Conservation (phyloP, 2,888 invertebrate species). For the Eupithecia inturbata region DNA sequence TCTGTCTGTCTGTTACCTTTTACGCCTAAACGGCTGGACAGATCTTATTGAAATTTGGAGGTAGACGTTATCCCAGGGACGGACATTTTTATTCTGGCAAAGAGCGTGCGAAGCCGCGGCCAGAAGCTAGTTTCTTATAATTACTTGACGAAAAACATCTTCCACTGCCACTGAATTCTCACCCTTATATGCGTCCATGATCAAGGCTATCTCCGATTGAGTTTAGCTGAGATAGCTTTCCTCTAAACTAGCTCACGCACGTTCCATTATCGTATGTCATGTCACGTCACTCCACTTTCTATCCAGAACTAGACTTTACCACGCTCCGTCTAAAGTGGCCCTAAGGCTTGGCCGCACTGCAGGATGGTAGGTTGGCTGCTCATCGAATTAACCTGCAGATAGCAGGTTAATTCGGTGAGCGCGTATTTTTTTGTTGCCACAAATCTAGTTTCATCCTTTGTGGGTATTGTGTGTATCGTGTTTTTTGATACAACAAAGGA, state of each 20-base stretch:
- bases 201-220: not conserved
- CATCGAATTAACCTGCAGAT: too few relatives aligned
- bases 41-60: too few relatives aligned
- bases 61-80: too few relatives aligned
- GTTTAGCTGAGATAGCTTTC: not conserved
- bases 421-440: not conserved
- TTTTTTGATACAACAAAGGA: not conserved
- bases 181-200: not conserved
- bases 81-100: too few relatives aligned
- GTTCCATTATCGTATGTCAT: constrained; percentile 5
- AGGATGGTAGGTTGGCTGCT: not conserved
- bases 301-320: constrained; percentile 7
- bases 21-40: too few relatives aligned
- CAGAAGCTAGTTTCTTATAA: too few relatives aligned
- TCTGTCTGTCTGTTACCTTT: too few relatives aligned
- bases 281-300: constrained; percentile 18
- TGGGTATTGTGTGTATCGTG: not conserved
- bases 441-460: not conserved
- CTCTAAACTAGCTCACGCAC: constrained; percentile 1
- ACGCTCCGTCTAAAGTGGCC: constrained; percentile 18
- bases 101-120: too few relatives aligned
- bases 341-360: not conserved
- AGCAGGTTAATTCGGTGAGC: not conserved
- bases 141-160: not conserved
- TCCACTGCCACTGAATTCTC: not conserved